Evolutionary conservation across 2,113 vertebrate species (phyloP), one percentile per base, ranked within the genome.

Genomic region (Lepus timidus): DNA sequence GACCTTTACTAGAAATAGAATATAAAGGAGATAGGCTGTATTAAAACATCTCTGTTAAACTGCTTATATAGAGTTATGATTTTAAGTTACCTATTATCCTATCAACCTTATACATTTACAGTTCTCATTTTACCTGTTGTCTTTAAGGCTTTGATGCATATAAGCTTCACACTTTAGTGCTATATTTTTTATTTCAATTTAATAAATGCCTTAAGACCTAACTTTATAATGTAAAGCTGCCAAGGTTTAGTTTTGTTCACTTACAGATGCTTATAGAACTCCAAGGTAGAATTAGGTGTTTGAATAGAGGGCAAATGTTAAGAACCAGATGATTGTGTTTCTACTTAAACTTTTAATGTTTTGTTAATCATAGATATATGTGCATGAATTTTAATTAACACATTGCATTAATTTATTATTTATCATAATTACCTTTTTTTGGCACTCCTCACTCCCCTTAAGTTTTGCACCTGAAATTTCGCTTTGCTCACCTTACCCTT

Each of bases 391-490:
- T 52, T 36, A 79, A 73, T 39, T 91, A 88, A 81, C 58, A 17
- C 68, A 70, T 0, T 80, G 4, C 49, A 16, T 75, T 67, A 82
- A 91, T 44, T 44, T 44, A 13, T 79, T 79, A 36, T 67, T 71
- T 80, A 68, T 78, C 36, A 83, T 95, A 85, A 67, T 88, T 85
- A 33, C 52, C 4, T 39, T 29, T 88, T 88, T 91, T 92, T 61
- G 58, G 17, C 4, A 49, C 9, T 44, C 6, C 44, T 44, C 44
- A 44, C 44, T 44, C 19, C 25, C 20, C 14, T 90, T 90, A 65
- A 29, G 61, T 55, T 82, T 64, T 65, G 25, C 13, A 55, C 12
- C 65, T 20, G 7, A 39, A 64, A 65, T 64, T 44, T 86, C 79
- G 36, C n/a, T 16, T 62, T 33, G 20, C 17, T 74, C n/a, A 23